phyloP scores from a whole-genome alignment of 35 echinoderm and acorn worm species.

The Heliocidaris erythrogramma region DNA sequence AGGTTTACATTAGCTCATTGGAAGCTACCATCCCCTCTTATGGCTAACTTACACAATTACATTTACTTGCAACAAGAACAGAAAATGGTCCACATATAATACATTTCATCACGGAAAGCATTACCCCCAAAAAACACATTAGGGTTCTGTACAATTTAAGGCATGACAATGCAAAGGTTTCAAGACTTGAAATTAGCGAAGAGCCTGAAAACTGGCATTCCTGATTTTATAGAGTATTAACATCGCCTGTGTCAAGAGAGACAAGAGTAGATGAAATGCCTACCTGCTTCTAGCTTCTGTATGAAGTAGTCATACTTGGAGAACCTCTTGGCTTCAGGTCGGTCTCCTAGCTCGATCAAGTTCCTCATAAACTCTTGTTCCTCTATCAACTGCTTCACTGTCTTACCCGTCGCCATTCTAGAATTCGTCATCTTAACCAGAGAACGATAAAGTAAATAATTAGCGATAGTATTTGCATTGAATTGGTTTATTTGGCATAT shows the following conservation, averaged over 20 bases:
- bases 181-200: neutral
- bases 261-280: neutral
- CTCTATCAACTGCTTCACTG: conserved; percentile 71
- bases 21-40: too few species aligned
- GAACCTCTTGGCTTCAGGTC: conserved; percentile 64
- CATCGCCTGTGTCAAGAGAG: neutral
- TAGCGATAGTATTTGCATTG: too few species aligned
- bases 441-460: too few species aligned
- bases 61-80: too few species aligned
- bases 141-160: too few species aligned
- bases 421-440: neutral
- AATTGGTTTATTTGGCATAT: too few species aligned
- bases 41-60: too few species aligned
- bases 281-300: conserved; percentile 98
- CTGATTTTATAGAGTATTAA: neutral
- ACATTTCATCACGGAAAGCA: too few species aligned
- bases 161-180: neutral
- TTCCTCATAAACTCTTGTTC: conserved; percentile 61
- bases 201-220: neutral
- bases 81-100: too few species aligned
- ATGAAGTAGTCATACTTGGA: conserved; percentile 99
- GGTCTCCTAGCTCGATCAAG: conserved; percentile 46
- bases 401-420: conserved; percentile 50
- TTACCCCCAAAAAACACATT: too few species aligned
- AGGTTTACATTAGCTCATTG: too few species aligned